Conservation (phyloP, 2,113 vertebrate genomes). For the Vulpes vulpes region DNA sequence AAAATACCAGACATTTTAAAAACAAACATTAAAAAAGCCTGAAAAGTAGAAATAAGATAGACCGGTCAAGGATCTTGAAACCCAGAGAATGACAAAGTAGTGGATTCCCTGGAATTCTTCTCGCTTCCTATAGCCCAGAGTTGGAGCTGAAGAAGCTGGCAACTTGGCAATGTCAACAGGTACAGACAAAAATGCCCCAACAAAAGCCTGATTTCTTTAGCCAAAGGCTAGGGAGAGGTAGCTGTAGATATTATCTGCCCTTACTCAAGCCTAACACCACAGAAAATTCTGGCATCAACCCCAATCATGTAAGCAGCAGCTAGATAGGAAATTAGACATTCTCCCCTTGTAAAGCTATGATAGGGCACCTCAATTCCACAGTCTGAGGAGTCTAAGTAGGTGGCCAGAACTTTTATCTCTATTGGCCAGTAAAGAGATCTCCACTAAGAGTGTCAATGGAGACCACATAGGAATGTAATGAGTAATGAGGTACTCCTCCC, state of each 20-base stretch:
- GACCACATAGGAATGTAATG: not conserved
- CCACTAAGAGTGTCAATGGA: not conserved
- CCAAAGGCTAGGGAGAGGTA: not conserved
- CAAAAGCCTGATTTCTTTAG: not conserved
- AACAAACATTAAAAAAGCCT: not conserved
- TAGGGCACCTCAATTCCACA: not conserved
- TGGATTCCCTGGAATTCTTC: not conserved
- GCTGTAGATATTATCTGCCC: not conserved
- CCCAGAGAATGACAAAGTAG: not conserved
- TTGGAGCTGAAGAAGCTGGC: not conserved
- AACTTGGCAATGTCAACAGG: not conserved
- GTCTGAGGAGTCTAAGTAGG: not conserved
- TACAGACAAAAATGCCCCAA: not conserved
- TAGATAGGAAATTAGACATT: not conserved
- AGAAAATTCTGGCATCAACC: not conserved
- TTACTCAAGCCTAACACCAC: not conserved
- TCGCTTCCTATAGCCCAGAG: not conserved
- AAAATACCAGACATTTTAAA: not conserved
- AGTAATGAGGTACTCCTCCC: not conserved
- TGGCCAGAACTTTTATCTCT: not conserved
- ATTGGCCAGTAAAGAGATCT: not conserved
- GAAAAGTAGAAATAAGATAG: not conserved
- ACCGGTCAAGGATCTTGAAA: not conserved
- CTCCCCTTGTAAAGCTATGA: not conserved
- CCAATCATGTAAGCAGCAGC: not conserved